phyloP scores from a whole-genome alignment of 2,113 vertebrate genomes.

The Phyllostomus hastatus region DNA sequence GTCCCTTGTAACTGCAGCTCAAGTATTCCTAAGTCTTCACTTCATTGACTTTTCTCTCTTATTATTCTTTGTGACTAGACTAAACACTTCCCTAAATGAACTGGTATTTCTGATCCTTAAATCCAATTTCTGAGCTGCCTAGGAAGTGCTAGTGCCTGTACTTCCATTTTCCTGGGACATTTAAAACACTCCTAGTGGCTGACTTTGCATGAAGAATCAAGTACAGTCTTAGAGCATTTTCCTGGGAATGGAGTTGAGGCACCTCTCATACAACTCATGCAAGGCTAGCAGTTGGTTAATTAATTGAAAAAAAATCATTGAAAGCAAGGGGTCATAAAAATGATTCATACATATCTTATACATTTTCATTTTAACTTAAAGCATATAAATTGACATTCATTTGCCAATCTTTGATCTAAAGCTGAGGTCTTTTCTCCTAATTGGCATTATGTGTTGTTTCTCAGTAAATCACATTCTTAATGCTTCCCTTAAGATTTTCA shows the following conservation, averaged over 20 bases:
- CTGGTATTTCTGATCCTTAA: conserved; percentile 3
- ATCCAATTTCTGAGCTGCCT: background rate
- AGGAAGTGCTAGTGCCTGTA: background rate
- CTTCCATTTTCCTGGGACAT: background rate
- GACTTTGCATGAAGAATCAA: background rate
- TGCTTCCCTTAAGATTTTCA: conserved; percentile 10
- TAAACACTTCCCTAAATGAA: background rate
- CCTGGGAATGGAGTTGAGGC: background rate
- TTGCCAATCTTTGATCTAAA: conserved; percentile 58
- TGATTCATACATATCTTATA: conserved; percentile 43
- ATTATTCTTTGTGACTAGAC: background rate
- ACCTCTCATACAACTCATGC: background rate
- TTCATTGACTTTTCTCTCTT: background rate
- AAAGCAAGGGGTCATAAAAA: conserved; percentile 42
- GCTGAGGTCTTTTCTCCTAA: conserved; percentile 50
- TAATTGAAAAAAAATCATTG: background rate
- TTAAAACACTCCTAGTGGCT: background rate
- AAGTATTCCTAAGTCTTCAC: background rate
- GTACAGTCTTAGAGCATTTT: background rate
- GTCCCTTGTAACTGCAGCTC: background rate
- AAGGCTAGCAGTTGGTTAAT: conserved; percentile 2
- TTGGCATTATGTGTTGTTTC: conserved; percentile 46
- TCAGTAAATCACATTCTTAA: conserved; percentile 45
- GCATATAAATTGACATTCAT: conserved; percentile 57
- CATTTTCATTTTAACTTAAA: conserved; percentile 63